These are phyloP conservation scores for Passerculus sandwichensis DNA, from an alignment of 2,797 vertebrate species.

Conservation along the genomic window DNA sequence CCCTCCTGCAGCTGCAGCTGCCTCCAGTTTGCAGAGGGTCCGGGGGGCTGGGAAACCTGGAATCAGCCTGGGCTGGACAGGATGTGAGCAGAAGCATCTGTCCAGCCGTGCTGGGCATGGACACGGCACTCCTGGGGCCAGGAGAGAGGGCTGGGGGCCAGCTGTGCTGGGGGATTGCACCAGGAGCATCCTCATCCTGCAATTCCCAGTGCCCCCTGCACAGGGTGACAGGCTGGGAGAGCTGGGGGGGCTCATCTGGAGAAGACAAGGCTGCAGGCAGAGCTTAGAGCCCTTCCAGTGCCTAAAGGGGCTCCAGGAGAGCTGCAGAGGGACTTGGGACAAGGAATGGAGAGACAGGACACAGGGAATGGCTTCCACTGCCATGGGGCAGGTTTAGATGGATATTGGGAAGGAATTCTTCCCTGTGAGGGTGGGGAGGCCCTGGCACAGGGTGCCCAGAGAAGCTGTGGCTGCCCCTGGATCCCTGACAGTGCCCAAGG, in stretches of 20 bases:
- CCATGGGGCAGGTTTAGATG: no score
- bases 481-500: background rate
- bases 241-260: accelerated
- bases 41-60: background rate
- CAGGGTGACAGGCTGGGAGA: background rate
- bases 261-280: background rate
- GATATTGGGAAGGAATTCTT: background rate
- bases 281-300: accelerated
- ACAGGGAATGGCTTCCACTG: background rate
- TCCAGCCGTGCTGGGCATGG: background rate
- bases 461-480: background rate
- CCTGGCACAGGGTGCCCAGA: no score
- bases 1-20: slow-evolving; percentile 61
- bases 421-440: accelerated
- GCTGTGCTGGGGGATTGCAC: background rate
- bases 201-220: accelerated
- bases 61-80: slow-evolving; percentile 21
- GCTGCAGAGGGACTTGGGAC: background rate
- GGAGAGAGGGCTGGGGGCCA: background rate
- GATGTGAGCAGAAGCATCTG: background rate
- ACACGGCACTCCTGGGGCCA: accelerated
- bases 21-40: slow-evolving; percentile 21
- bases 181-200: background rate
- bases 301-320: background rate
- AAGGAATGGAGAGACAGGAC: accelerated